Base-by-base conservation (phyloP, 2,888 invertebrate genomes). In the Chelonus formosanus region DNA sequence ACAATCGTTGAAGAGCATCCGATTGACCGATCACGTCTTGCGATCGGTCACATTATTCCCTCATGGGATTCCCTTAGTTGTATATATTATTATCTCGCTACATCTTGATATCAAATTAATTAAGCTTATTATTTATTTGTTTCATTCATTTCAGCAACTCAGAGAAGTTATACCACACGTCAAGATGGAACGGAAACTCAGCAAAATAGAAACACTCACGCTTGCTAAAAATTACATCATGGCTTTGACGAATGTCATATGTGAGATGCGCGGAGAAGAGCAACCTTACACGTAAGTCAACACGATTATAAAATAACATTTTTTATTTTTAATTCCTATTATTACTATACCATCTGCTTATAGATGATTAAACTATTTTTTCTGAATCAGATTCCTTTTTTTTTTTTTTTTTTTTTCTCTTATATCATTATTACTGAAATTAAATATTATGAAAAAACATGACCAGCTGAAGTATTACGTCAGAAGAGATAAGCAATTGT, bases 161-260 rank as follows among this genome's bases (percentile, higher is more conserved):
- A 86, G 92, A 76, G 91, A 92, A 83, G 92, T 92, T 67, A 92
- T 92, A 81, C 92, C 92, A 57, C 92, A 92, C 82, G 91, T 92
- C 71, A 90, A 90, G 84, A 90, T 91, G 87, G 91, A 92, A 80
- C 85, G 92, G 75, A 90, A 91, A 81, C 85, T 92, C 77, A 91
- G 91, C 73, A 92, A 92, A 87, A 92, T 92, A 78, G 92, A 92
- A 85, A 92, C 92, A 35, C 86, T 92, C 72, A 92, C 92, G 59
- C 85, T 92, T 84, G 92, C 92, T 73, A 92, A 92, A 86, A 92
- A 92, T 86, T 92, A 92, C 85, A 92, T 92, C 82, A 92, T 92
- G 89, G 92, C 92, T 45, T 85, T 92, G 78, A 92, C 92, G 74
- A 92, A 92, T 83, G 91, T 92, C 77, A 91, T 92, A 77, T 92